Conservation (phyloP, 2,888 invertebrate genomes). For the Lasioglossum villosulum region DNA sequence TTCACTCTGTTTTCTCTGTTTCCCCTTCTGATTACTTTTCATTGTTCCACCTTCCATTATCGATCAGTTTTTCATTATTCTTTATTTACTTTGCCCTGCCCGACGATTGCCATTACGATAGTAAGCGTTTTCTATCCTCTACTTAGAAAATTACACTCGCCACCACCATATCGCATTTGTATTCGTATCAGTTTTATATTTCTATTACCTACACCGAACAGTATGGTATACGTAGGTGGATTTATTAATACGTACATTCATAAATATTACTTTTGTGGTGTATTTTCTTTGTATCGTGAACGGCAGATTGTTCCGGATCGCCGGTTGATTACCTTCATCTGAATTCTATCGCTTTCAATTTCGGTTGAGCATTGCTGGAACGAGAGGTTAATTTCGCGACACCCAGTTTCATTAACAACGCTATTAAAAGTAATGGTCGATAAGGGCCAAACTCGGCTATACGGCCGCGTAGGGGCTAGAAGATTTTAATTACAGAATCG, state of each 20-base stretch:
- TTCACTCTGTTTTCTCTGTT: background rate
- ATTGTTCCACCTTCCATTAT: background rate
- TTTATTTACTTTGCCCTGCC: background rate
- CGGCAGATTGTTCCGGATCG: background rate
- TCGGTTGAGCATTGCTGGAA: conserved; percentile 81
- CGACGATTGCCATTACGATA: background rate
- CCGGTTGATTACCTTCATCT: background rate
- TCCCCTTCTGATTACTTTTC: background rate
- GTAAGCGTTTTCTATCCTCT: background rate
- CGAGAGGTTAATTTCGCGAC: conserved; percentile 84
- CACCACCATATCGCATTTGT: background rate
- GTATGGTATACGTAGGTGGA: background rate
- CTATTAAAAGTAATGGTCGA: conserved; percentile 84
- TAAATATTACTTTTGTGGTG: background rate
- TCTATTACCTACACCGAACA: background rate
- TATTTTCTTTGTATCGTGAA: background rate
- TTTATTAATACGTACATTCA: background rate
- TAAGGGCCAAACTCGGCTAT: conserved; percentile 75
- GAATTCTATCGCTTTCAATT: conserved; percentile 41
- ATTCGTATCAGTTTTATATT: background rate
- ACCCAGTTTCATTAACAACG: conserved; percentile 84
- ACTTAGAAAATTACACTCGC: background rate
- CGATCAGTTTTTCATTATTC: background rate
- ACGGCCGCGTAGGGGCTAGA: conserved; percentile 73
- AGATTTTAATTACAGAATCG: conserved; percentile 81